A percentile compares a stretch with the other conserved stretches of the same genome.
phyloP scores from a whole-genome alignment of 1,140 invertebrate genomes.

The Drosophila pruinosa region DNA sequence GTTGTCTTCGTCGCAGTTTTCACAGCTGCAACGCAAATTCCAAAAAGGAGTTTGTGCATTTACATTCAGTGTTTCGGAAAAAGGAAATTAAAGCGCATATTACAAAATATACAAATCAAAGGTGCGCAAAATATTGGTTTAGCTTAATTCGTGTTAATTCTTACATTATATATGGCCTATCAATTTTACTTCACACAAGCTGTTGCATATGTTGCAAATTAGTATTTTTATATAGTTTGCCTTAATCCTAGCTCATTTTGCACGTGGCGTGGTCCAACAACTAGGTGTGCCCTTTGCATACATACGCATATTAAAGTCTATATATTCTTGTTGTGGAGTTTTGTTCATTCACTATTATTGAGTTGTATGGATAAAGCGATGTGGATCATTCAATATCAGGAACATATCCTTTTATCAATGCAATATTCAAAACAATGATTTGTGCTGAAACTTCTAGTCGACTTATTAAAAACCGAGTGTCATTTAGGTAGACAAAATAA shows the following conservation, averaged over 20 bases:
- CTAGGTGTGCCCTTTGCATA: conserved; percentile 27
- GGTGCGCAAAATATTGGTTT: conserved; percentile 59
- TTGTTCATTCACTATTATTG: background rate
- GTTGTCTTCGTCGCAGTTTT: conserved; percentile 41
- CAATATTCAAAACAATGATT: no score
- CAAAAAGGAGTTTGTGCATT: conserved; percentile 58
- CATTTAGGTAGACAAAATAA: no score
- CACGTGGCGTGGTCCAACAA: conserved; percentile 1
- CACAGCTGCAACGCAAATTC: conserved; percentile 77
- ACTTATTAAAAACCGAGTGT: no score
- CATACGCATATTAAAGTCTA: conserved; percentile 5
- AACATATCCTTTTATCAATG: no score
- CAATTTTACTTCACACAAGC: conserved; percentile 23
- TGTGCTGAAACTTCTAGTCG: no score
- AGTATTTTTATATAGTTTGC: background rate
- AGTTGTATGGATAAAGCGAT: no score
- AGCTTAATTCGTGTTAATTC: conserved; percentile 6
- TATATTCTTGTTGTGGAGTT: background rate
- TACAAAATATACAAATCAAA: conserved; percentile 17
- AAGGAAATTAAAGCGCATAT: conserved; percentile 4
- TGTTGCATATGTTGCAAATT: conserved; percentile 27
- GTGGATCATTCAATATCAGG: no score
- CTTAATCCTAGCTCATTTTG: conserved; percentile 17
- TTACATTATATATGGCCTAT: background rate
- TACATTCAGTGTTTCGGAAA: conserved; percentile 3